Evolutionary conservation across 2,797 vertebrate genomes (phyloP).

Genomic region (Pelochelys cantorii): DNA sequence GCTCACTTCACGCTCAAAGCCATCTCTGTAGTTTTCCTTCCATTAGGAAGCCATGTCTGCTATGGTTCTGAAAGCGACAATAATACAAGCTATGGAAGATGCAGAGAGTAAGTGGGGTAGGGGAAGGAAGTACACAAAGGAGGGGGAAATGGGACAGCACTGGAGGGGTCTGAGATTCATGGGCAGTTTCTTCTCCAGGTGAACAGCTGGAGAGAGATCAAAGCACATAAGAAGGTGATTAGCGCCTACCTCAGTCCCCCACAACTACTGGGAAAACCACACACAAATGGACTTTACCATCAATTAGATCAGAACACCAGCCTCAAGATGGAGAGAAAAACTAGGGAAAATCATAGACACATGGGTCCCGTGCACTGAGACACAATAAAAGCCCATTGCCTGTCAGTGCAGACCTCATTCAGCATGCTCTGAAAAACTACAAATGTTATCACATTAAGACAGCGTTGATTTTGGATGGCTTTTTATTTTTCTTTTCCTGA

Average conservation of each 20-base stretch:
- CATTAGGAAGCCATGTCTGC: background rate
- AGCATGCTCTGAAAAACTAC: background rate
- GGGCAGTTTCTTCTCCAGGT: background rate
- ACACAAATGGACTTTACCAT: background rate
- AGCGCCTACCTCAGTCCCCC: background rate
- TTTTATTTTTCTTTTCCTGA: background rate
- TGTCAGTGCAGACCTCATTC: background rate
- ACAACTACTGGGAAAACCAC: background rate
- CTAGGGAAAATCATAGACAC: background rate
- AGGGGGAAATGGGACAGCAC: background rate
- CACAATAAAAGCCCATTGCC: background rate
- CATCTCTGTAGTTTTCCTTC: background rate
- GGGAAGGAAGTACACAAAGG: background rate
- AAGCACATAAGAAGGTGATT: background rate
- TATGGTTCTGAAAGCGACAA: background rate
- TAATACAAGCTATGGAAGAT: background rate
- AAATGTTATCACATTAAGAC: background rate
- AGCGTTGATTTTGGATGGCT: background rate
- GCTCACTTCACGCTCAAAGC: background rate
- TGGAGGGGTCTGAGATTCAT: accelerated
- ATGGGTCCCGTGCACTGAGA: background rate
- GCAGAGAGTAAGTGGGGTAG: background rate
- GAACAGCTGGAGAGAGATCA: accelerated
- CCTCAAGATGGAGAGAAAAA: background rate
- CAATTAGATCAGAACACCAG: background rate